These are phyloP conservation scores for Propithecus perrieri DNA, from an alignment of 2,797 vertebrate genomes.

Conservation along the genomic window DNA sequence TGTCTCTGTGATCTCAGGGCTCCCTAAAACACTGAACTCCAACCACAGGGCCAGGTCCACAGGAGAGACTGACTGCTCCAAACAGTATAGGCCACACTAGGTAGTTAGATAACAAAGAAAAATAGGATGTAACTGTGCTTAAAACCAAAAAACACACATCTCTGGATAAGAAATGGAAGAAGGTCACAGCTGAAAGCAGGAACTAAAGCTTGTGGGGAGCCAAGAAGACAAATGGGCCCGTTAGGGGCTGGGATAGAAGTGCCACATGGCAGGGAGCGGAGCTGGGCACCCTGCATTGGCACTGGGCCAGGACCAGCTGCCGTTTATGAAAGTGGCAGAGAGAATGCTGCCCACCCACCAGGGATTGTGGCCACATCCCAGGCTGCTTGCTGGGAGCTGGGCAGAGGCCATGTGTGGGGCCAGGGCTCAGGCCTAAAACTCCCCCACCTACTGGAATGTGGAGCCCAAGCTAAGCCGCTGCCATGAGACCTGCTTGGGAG, in stretches of 20 bases:
- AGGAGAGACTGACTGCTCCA: background rate
- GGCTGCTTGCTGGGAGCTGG: background rate
- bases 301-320: background rate
- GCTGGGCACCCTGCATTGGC: background rate
- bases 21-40: background rate
- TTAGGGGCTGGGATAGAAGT: background rate
- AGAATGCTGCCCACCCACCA: background rate
- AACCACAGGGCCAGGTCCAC: background rate
- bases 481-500: background rate
- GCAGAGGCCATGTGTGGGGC: background rate
- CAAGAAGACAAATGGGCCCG: no score
- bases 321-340: no score
- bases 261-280: no score
- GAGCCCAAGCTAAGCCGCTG: background rate
- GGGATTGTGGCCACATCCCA: no score
- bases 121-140: background rate
- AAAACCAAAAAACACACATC: background rate
- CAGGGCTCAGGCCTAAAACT: background rate
- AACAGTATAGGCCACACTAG: background rate
- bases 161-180: background rate
- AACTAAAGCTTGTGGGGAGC: no score
- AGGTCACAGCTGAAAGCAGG: background rate
- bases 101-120: background rate
- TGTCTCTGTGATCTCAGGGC: background rate
- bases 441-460: background rate